Percentiles rank a stretch among this genome's conserved stretches.
Conservation (phyloP, 2,113 vertebrate genomes). For the Morone chrysops region DNA sequence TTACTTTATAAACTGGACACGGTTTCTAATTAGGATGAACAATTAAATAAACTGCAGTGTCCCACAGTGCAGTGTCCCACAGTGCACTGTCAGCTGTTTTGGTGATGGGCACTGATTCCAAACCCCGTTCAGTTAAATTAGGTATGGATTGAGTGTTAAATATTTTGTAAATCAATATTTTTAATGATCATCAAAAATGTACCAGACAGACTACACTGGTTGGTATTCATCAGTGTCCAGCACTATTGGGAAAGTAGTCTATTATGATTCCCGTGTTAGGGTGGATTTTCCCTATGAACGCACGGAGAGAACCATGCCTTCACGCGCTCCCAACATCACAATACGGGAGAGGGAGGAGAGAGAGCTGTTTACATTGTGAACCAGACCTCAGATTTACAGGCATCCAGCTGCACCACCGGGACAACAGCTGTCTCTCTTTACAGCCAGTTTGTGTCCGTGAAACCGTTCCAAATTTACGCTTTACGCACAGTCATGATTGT, state of each 20-base stretch:
- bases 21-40: not conserved
- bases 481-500: constrained; percentile 68
- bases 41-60: not conserved
- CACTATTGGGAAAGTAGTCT: no score
- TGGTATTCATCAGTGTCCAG: no score
- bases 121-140: not conserved
- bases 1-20: not conserved
- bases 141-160: not conserved
- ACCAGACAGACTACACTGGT: not conserved
- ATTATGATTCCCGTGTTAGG: not conserved
- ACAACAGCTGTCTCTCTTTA: constrained; percentile 43
- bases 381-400: constrained; percentile 7
- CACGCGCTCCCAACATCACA: constrained; percentile 39
- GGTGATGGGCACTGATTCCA: not conserved
- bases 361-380: constrained; percentile 52
- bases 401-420: constrained; percentile 35
- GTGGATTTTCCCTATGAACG: constrained; percentile 38
- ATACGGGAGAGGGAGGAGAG: constrained; percentile 38
- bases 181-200: not conserved
- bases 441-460: not conserved
- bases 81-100: not conserved
- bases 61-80: not conserved
- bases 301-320: constrained; percentile 32
- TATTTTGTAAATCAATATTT: not conserved
- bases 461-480: not conserved